A percentile compares a stretch with the other conserved stretches of the same genome.
phyloP scores from a whole-genome alignment of 2,888 invertebrate genomes.

The Limnephilus marmoratus region DNA sequence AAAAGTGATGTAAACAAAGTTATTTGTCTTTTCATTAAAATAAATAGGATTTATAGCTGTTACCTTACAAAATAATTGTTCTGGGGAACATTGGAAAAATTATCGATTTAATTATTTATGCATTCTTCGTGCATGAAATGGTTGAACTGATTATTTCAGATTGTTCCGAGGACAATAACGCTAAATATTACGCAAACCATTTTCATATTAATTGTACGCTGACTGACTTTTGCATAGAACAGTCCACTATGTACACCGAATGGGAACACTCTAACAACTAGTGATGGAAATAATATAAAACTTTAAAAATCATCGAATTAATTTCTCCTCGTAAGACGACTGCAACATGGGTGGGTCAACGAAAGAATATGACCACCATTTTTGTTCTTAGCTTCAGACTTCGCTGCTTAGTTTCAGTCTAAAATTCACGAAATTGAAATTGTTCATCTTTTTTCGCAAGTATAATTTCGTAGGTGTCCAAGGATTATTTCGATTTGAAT shows the following conservation, averaged over 20 bases:
- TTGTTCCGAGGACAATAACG: neutral
- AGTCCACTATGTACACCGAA: neutral
- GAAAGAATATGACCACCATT: too few species aligned
- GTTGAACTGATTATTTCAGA: neutral
- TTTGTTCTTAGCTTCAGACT: too few species aligned
- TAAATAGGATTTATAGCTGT: too few species aligned
- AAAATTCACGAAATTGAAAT: too few species aligned
- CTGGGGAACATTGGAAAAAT: neutral
- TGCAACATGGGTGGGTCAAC: too few species aligned
- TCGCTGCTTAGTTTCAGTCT: too few species aligned
- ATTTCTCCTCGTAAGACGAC: neutral
- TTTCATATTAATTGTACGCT: neutral
- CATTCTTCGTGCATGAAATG: neutral
- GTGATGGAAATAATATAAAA: neutral
- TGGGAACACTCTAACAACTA: neutral
- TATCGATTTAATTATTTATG: neutral
- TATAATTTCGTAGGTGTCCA: too few species aligned
- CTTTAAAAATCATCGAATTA: neutral
- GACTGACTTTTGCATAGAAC: neutral
- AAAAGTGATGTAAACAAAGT: too few species aligned
- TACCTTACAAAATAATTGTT: too few species aligned
- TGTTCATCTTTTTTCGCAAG: too few species aligned
- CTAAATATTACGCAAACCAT: neutral
- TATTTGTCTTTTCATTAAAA: too few species aligned
- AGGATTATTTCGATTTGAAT: too few species aligned